Conservation (phyloP, 2,888 invertebrate genomes). For the Drosophila hawaiiensis region DNA sequence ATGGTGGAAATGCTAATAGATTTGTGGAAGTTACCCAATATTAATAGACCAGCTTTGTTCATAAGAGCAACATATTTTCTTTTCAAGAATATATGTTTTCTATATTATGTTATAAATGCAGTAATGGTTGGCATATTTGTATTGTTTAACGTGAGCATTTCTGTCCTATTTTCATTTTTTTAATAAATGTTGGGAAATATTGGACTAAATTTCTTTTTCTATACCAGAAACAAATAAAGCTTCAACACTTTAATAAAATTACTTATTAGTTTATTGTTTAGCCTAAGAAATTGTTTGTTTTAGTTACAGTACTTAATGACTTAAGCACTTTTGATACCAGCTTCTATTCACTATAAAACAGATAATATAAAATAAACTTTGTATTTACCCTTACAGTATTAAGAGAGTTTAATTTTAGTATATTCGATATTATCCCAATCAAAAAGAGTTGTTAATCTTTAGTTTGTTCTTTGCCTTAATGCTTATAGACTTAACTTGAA, state of each 20-base stretch:
- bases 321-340: not conserved
- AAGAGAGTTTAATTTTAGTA: not conserved
- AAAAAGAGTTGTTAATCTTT: not conserved
- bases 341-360: not conserved
- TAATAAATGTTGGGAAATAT: not conserved
- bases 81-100: not conserved
- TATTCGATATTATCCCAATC: not conserved
- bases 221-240: not conserved
- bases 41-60: slow-evolving; percentile 23
- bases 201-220: not conserved
- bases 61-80: not conserved
- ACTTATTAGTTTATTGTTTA: not conserved
- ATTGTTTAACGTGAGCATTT: not conserved
- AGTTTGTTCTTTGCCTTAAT: not conserved
- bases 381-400: not conserved
- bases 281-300: not conserved
- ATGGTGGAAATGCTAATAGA: slow-evolving; percentile 23
- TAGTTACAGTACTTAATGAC: too few relatives aligned
- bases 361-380: not conserved
- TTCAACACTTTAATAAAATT: not conserved
- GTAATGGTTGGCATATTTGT: not conserved
- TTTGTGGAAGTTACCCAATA: slow-evolving; percentile 6
- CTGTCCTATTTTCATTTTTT: not conserved
- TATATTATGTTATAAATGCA: not conserved
- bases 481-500: not conserved